Percentiles rank a stretch among this genome's conserved stretches.
These are phyloP conservation scores for Stomatorhinus walkeri DNA, from an alignment of 2,797 vertebrate genomes.

Conservation along the genomic window DNA sequence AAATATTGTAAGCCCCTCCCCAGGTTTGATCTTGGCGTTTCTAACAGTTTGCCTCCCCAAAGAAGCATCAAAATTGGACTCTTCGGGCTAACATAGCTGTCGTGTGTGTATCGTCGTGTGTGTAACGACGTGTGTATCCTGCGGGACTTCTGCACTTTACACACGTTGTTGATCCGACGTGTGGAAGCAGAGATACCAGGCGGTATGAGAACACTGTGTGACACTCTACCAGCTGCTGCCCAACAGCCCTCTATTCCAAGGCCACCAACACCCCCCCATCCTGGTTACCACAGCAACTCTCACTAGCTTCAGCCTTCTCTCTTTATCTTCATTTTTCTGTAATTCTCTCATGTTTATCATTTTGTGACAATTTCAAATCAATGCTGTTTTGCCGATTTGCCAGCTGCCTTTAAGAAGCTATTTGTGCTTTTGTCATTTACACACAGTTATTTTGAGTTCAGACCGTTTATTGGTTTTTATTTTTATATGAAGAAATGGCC, in stretches of 20 bases:
- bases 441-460: neutral
- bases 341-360: constrained; percentile 9
- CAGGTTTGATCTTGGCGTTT: neutral
- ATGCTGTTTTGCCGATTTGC: constrained; percentile 22
- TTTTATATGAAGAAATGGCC: neutral
- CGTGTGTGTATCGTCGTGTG: neutral
- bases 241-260: constrained; percentile 51
- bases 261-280: constrained; percentile 46
- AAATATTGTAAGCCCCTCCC: neutral
- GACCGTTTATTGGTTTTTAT: neutral
- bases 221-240: constrained; percentile 25
- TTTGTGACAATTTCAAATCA: constrained; percentile 27
- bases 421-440: neutral
- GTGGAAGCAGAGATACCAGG: neutral
- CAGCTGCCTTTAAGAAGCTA: neutral
- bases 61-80: neutral
- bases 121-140: too few relatives aligned
- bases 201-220: neutral
- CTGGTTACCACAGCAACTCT: constrained; percentile 65
- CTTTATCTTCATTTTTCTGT: neutral
- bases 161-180: neutral
- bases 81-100: neutral
- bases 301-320: constrained; percentile 35
- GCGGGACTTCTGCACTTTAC: neutral
- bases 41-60: neutral